phyloP scores from a whole-genome alignment of 2,113 vertebrate species.

The Zeus faber region DNA sequence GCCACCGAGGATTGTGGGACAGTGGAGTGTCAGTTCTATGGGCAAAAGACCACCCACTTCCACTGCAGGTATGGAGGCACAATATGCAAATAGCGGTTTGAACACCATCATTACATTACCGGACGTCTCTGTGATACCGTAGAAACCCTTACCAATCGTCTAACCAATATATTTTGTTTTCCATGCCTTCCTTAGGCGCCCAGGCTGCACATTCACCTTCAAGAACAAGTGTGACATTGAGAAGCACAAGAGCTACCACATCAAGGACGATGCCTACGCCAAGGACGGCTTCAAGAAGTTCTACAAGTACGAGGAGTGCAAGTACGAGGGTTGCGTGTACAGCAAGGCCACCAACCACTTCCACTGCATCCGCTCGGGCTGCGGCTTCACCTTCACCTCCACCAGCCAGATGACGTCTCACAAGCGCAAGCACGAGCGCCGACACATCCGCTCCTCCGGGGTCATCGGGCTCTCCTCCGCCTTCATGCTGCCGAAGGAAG shows the following conservation, averaged over 20 bases:
- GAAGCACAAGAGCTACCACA: conserved; percentile 99
- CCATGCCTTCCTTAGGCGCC: conserved; percentile 76
- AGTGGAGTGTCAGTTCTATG: conserved; percentile 93
- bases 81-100: background rate
- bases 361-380: conserved; percentile 97
- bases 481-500: conserved; percentile 88
- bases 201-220: conserved; percentile 96
- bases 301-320: conserved; percentile 99
- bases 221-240: conserved; percentile 99
- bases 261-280: conserved; percentile 98
- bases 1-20: conserved; percentile 97
- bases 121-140: too few relatives aligned
- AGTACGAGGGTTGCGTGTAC: conserved; percentile 98
- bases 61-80: conserved; percentile 87
- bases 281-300: conserved; percentile 99
- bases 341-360: conserved; percentile 99
- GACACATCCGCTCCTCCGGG: conserved; percentile 87
- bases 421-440: conserved; percentile 96
- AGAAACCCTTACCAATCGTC: too few relatives aligned
- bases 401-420: conserved; percentile 99
- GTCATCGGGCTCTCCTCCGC: conserved; percentile 84
- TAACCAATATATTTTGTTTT: background rate
- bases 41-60: conserved; percentile 99
- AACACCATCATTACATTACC: too few relatives aligned
- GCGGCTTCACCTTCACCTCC: conserved; percentile 99